Conservation (phyloP, 2,113 vertebrate species). For the Pterocles burchelli region DNA sequence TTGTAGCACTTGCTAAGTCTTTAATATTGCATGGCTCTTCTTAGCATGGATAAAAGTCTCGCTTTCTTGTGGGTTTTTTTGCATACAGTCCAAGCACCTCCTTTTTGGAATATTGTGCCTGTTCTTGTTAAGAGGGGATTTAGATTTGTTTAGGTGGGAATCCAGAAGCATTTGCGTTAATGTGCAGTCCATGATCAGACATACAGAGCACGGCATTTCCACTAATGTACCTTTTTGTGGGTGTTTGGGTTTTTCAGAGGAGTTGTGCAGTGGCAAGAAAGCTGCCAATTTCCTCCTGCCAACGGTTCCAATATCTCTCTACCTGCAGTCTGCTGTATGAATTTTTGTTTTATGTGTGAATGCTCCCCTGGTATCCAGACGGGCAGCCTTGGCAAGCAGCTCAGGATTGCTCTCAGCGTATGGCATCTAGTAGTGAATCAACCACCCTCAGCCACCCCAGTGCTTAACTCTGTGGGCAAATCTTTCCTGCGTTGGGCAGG, state of each 20-base stretch:
- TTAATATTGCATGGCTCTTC: background rate
- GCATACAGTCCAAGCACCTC: background rate
- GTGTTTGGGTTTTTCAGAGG: background rate
- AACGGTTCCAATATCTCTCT: background rate
- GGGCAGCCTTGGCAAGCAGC: background rate
- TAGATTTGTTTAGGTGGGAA: background rate
- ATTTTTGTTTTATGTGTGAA: background rate
- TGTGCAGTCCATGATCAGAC: background rate
- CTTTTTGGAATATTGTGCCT: background rate
- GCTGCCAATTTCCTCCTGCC: background rate
- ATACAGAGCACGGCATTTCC: background rate
- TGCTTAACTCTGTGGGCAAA: background rate
- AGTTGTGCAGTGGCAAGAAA: background rate
- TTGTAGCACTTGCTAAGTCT: background rate
- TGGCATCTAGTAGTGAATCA: background rate
- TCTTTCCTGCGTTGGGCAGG: accelerated
- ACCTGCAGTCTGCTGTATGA: background rate
- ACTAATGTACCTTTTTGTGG: background rate
- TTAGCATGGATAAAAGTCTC: background rate
- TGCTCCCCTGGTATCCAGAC: background rate
- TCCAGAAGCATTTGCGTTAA: background rate
- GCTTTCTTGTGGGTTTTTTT: background rate
- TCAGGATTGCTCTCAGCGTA: background rate
- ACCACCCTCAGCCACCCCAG: background rate
- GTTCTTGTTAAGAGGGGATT: background rate